Conservation (phyloP, 1,140 invertebrate species). For the Orchestia grillus region DNA sequence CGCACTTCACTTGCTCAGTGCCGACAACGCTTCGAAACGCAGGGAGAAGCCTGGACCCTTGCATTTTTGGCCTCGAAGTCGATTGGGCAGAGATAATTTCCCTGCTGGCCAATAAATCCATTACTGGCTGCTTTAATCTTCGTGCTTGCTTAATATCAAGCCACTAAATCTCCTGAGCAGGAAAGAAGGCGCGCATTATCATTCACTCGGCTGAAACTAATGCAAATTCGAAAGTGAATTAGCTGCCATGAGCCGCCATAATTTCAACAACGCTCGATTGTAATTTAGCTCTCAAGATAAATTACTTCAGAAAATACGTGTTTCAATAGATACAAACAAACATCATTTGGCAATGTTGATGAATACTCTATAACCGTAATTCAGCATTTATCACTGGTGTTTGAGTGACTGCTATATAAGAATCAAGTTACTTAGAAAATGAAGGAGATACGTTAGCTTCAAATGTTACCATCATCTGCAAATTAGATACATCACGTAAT, state of each 20-base stretch:
- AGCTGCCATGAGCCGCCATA: not conserved
- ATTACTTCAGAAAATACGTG: not conserved
- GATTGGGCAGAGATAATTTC: not conserved
- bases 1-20: not conserved
- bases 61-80: not conserved
- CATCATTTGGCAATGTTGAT: not conserved
- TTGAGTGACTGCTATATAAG: no score
- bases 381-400: no score
- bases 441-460: no score
- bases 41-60: not conserved
- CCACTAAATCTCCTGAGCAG: not conserved
- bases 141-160: not conserved
- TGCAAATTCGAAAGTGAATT: not conserved
- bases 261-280: not conserved
- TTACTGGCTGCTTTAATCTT: slow-evolving; percentile 8
- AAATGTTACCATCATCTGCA: no score
- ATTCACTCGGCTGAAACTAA: not conserved
- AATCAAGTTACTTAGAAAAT: no score
- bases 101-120: not conserved
- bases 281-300: not conserved
- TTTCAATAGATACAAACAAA: not conserved
- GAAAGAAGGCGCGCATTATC: not conserved
- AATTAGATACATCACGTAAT: no score
- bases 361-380: no score
- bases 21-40: not conserved